phyloP scores from a whole-genome alignment of 2,888 invertebrate genomes.

The Callyntrura sp. region DNA sequence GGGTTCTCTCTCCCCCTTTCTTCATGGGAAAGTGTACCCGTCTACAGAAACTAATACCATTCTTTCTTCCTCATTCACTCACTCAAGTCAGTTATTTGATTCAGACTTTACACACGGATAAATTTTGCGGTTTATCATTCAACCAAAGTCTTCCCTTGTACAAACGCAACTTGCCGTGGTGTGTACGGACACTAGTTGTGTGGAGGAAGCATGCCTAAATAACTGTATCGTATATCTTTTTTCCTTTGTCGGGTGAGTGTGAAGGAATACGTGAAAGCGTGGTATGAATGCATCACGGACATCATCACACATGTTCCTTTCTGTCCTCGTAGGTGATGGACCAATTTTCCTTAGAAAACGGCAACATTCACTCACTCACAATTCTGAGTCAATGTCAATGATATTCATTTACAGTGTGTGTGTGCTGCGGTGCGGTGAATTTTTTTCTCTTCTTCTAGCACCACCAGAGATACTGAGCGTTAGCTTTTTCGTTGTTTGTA shows the following conservation, averaged over 20 bases:
- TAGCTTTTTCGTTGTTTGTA: not conserved
- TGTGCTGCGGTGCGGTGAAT: too few species aligned
- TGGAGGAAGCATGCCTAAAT: not conserved
- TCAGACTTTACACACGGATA: slow-evolving; percentile 47
- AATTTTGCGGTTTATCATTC: slow-evolving; percentile 69
- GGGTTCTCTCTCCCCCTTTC: not conserved
- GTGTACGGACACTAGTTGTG: not conserved
- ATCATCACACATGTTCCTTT: not conserved
- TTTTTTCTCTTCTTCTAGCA: not conserved
- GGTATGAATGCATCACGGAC: not conserved
- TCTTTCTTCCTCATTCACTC: slow-evolving; percentile 22
- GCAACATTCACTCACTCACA: not conserved
- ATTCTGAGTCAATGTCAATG: too few species aligned
- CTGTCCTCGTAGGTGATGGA: not conserved
- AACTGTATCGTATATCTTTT: not conserved
- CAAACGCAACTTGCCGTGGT: not conserved
- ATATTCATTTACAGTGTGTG: slow-evolving; percentile 20
- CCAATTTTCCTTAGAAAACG: slow-evolving; percentile 46
- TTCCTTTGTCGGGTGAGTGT: not conserved
- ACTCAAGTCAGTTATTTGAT: not conserved
- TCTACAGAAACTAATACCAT: not conserved
- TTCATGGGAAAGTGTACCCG: not conserved
- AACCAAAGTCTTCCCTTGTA: slow-evolving; percentile 21
- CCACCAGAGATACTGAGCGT: not conserved
- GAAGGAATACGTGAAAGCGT: not conserved